Conservation (phyloP, 2,888 invertebrate species). For the Sinohyriopsis cumingii region DNA sequence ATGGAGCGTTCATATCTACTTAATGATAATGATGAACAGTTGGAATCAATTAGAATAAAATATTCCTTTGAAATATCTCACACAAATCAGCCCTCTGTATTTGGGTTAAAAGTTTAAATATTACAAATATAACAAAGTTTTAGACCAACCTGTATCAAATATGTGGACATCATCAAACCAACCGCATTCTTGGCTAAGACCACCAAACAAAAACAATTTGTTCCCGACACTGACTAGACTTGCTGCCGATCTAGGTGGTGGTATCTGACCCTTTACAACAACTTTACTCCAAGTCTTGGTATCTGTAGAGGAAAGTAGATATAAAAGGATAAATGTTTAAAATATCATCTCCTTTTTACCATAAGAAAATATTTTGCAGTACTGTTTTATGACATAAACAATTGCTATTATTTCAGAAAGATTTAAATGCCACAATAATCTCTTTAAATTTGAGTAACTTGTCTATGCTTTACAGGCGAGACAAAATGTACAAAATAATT, state of each 20-base stretch:
- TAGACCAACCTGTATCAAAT: constrained; percentile 63
- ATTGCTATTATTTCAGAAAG: no score
- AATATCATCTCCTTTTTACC: no score
- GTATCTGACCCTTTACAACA: constrained; percentile 49
- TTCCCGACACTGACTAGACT: constrained; percentile 61
- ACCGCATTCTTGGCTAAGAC: constrained; percentile 67
- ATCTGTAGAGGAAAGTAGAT: no score
- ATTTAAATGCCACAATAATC: no score
- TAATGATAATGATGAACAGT: background rate
- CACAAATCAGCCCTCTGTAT: background rate
- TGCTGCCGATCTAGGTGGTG: constrained; percentile 61
- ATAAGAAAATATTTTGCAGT: no score
- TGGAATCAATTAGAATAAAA: constrained; percentile 1
- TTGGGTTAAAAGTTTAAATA: no score
- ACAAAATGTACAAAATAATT: no score
- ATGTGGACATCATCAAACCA: constrained; percentile 65
- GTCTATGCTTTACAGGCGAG: no score
- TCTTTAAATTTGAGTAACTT: no score
- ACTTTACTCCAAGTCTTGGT: constrained; percentile 55
- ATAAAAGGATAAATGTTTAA: no score
- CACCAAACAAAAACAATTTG: constrained; percentile 69
- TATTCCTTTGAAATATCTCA: background rate
- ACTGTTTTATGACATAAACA: no score
- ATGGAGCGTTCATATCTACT: no score
- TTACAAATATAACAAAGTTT: background rate